These are phyloP conservation scores for Germaria angustata DNA, from an alignment of 2,888 invertebrate genomes.

Conservation along the genomic window DNA sequence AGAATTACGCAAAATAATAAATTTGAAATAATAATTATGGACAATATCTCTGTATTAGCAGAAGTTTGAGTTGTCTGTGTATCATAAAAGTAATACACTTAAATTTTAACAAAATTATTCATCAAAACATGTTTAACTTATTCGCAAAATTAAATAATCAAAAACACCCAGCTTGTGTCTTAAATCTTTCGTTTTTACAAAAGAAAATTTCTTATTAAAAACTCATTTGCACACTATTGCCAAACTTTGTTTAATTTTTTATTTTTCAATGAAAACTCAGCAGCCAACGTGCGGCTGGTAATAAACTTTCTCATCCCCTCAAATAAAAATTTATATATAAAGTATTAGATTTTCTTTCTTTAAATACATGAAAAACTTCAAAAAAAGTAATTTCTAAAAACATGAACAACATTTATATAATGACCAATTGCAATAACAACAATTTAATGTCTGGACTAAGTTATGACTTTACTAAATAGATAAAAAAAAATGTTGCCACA, in stretches of 20 bases:
- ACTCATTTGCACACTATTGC: conserved; percentile 11
- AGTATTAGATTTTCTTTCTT: not conserved
- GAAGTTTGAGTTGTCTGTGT: too few species aligned
- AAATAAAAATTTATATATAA: not conserved
- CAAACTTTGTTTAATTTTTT: not conserved
- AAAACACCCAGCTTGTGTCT: not conserved
- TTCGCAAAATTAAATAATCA: not conserved
- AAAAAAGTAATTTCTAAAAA: conserved; percentile 48
- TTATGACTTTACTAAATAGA: conserved; percentile 24
- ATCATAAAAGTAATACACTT: too few species aligned
- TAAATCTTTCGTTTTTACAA: conserved; percentile 29
- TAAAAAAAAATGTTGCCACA: not conserved
- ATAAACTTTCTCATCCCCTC: not conserved
- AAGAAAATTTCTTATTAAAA: not conserved
- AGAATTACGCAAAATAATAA: too few species aligned
- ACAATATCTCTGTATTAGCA: too few species aligned
- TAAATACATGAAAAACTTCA: not conserved
- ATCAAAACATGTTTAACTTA: not conserved
- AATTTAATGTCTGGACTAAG: conserved; percentile 29
- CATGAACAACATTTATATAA: conserved; percentile 59
- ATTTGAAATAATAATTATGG: too few species aligned
- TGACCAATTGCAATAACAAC: conserved; percentile 36
- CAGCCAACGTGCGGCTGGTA: conserved; percentile 7
- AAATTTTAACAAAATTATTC: not conserved
- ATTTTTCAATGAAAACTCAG: not conserved